These are phyloP conservation scores for Neelides sp. DNA, from an alignment of 1,140 invertebrate genomes.

Conservation along the genomic window DNA sequence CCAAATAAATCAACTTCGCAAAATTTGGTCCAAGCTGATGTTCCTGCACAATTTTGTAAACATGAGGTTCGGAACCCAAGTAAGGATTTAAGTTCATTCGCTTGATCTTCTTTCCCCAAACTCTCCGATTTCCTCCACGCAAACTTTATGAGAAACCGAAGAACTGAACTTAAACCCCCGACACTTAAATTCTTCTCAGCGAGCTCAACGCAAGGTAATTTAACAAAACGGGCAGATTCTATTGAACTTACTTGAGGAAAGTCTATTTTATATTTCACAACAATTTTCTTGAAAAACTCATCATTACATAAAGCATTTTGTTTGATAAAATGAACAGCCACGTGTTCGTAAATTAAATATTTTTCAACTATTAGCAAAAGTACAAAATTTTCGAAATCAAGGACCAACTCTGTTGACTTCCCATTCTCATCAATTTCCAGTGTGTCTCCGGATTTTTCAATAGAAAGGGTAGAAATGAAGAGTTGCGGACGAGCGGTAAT, in stretches of 20 bases:
- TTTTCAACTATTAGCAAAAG: background rate
- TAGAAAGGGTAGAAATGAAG: background rate
- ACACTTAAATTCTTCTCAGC: constrained; percentile 33
- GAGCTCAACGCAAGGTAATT: constrained; percentile 23
- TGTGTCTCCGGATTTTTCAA: background rate
- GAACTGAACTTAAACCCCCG: constrained; percentile 39
- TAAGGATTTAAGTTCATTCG: constrained; percentile 17
- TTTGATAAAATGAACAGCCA: no score
- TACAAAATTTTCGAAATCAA: background rate
- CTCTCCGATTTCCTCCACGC: constrained; percentile 37
- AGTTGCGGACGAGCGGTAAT: no score
- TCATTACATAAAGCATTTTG: no score
- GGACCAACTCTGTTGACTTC: background rate
- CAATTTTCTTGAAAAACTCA: background rate
- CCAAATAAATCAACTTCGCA: constrained; percentile 70
- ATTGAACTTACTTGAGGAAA: no score
- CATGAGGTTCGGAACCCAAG: constrained; percentile 66
- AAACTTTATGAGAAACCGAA: constrained; percentile 35
- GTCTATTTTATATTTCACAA: background rate
- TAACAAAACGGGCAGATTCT: no score
- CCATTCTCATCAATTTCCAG: background rate
- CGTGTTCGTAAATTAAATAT: background rate
- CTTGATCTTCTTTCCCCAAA: constrained; percentile 37
- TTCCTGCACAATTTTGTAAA: constrained; percentile 65
- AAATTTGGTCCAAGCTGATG: constrained; percentile 80